Evolutionary conservation across 1,140 invertebrate genomes (phyloP), one percentile per base, ranked within the genome.

Genomic region (Tribolium castaneum): DNA sequence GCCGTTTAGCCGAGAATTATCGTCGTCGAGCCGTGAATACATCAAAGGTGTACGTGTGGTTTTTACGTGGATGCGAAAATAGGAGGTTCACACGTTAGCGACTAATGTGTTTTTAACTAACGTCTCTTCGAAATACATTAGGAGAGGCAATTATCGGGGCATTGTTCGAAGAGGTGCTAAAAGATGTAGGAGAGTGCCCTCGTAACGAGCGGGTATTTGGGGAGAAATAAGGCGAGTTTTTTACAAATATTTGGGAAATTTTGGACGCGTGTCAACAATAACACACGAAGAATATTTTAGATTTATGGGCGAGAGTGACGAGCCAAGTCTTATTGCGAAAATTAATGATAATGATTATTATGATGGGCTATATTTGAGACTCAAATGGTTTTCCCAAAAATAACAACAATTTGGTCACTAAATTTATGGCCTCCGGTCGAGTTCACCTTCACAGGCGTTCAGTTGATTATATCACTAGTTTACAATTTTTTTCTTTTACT

Each of bases 61-160:
- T 66, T 35, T 13, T 34, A 35, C 22, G n/a, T 12, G 25, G 6
- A 12, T 66, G 59, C 59, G 59, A 66, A 66, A 66, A 66, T 66
- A 66, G 12, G 10, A n/a, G 4, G 59, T 66, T 66, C 59, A 66
- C 59, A 66, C 51, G 59, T 12, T n/a, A 22, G 22, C 25, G 25
- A 66, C 59, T 66, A 66, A 66, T 66, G 59, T 66, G 59, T 66
- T 66, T 66, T 66, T 66, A 66, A 66, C 59, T 66, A 66, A 66
- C 59, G 30, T 66, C 59, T 66, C 59, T 66, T 66, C 59, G 59
- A 35, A 66, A 66, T 30, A 35, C 59, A 66, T 66, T 66, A 66
- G 59, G 22, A 30, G 30, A 25, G 19, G 59, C 30, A 66, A 66
- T 66, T 66, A 66, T 66, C 59, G 59, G 9, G 30, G 25, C 34